Base-by-base conservation (phyloP, 2,888 invertebrate species). In the Xiphydria camelus region DNA sequence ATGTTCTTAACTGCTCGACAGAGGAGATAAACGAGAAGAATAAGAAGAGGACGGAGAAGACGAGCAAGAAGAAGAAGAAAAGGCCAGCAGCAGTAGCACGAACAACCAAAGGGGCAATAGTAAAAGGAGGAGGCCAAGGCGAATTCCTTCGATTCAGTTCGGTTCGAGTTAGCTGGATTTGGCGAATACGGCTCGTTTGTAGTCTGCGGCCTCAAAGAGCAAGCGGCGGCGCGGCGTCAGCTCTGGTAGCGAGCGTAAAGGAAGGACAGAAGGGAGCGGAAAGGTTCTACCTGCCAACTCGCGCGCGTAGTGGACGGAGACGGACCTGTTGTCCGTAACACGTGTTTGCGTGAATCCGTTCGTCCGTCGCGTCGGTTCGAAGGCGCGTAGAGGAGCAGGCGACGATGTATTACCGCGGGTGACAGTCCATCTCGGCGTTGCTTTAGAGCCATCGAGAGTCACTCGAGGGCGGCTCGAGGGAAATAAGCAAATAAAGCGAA, bases 331-430 rank as follows among this genome's bases (percentile, higher is more conserved):
- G 66, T 70, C 64, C 62, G 68, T 66, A 70, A 72, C 72, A 73
- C 73, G 70, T 72, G 73, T 73, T 73, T 66, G 70, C 70, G 67
- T 59, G 70, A 68, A 68, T 61, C 61, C 63, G 59, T 65, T n/a
- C 63, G 50, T 53, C 53, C 59, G 57, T 62, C 55, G 50, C 51
- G 45, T 49, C 48, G 38, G 52, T 57, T 59, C 55, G 52, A 17
- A 14, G 26, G 25, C 23, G 57, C 59, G 49, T 48, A 51, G 55
- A 54, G 51, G 51, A 58, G 61, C 66, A 70, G 70, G 69, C 70
- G 69, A 70, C 68, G 68, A 71, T 73, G 69, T 71, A 72, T 68
- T 68, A 67, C 69, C 68, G 59, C 56, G 64, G 64, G 65, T 71
- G 73, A 72, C 73, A 72, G 71, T 71, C 62, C 69, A 66, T 71